Percentiles rank a stretch among this genome's conserved stretches.
Conservation (phyloP, 2,797 vertebrate species). For the Danio aesculapii region DNA sequence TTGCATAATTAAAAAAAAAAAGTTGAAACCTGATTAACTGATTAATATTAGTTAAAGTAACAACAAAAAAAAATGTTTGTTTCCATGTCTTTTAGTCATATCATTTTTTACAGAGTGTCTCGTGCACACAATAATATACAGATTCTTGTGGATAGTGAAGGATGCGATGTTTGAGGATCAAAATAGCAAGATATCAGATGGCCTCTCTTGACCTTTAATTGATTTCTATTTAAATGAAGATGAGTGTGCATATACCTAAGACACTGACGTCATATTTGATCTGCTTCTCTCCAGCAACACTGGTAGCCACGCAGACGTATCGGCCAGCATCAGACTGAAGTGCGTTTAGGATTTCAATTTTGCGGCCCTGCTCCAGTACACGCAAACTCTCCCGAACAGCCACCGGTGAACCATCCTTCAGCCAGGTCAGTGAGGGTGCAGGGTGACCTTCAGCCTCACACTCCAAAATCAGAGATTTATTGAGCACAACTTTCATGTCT, state of each 20-base stretch:
- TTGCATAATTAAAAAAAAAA: too few species aligned
- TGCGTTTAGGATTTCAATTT: conserved; percentile 82
- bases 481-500: conserved; percentile 85
- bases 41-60: too few species aligned
- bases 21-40: too few species aligned
- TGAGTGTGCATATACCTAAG: conserved; percentile 80
- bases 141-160: conserved; percentile 5
- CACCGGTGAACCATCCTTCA: conserved; percentile 90
- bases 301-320: conserved; percentile 93
- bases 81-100: too few species aligned
- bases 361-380: conserved; percentile 85
- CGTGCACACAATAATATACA: conserved; percentile 1
- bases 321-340: conserved; percentile 81
- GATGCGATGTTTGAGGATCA: conserved; percentile 10
- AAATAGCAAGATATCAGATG: background rate
- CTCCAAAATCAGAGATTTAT: conserved; percentile 82
- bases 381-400: conserved; percentile 77
- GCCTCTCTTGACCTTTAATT: background rate
- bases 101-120: background rate
- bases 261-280: conserved; percentile 91
- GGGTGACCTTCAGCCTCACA: conserved; percentile 93
- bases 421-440: conserved; percentile 90
- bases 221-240: background rate
- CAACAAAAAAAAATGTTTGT: too few species aligned
- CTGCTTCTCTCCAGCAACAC: conserved; percentile 92